Conservation (phyloP, 1,140 invertebrate genomes). For the Plectrocnemia conspersa region DNA sequence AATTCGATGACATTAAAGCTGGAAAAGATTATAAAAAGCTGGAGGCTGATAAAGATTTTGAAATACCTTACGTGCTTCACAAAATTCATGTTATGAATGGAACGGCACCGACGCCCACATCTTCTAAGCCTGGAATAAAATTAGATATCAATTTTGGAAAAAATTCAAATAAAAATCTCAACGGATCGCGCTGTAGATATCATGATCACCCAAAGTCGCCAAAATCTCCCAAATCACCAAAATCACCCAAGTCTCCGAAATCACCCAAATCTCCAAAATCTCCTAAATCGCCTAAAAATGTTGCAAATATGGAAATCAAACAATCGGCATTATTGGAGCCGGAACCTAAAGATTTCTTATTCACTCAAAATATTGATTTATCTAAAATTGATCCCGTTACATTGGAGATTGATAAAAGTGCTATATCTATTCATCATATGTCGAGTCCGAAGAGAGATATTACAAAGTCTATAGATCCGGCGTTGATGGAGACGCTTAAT, state of each 20-base stretch:
- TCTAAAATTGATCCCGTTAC: slow-evolving; percentile 65
- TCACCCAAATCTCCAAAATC: slow-evolving; percentile 57
- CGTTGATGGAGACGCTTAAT: slow-evolving; percentile 60
- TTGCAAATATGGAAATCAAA: slow-evolving; percentile 43
- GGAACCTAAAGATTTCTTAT: slow-evolving; percentile 57
- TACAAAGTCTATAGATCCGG: slow-evolving; percentile 60
- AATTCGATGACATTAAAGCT: slow-evolving; percentile 53
- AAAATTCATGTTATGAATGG: slow-evolving; percentile 80
- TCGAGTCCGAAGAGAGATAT: slow-evolving; percentile 64
- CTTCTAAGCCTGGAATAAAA: slow-evolving; percentile 43
- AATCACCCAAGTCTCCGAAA: slow-evolving; percentile 55
- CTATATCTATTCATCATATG: slow-evolving; percentile 54
- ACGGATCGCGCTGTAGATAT: slow-evolving; percentile 48
- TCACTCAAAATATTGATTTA: slow-evolving; percentile 66
- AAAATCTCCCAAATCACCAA: slow-evolving; percentile 52
- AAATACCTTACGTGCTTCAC: slow-evolving; percentile 78
- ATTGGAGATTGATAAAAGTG: slow-evolving; percentile 61
- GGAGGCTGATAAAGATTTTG: slow-evolving; percentile 52
- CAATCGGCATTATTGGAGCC: slow-evolving; percentile 48
- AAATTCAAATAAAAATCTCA: slow-evolving; percentile 49
- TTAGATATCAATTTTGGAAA: slow-evolving; percentile 42
- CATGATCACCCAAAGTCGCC: slow-evolving; percentile 56
- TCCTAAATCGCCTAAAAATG: slow-evolving; percentile 50
- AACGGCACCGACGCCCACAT: slow-evolving; percentile 58
- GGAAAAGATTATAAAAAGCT: slow-evolving; percentile 43